Conservation (phyloP, 2,797 vertebrate species). For the Pampus argenteus region DNA sequence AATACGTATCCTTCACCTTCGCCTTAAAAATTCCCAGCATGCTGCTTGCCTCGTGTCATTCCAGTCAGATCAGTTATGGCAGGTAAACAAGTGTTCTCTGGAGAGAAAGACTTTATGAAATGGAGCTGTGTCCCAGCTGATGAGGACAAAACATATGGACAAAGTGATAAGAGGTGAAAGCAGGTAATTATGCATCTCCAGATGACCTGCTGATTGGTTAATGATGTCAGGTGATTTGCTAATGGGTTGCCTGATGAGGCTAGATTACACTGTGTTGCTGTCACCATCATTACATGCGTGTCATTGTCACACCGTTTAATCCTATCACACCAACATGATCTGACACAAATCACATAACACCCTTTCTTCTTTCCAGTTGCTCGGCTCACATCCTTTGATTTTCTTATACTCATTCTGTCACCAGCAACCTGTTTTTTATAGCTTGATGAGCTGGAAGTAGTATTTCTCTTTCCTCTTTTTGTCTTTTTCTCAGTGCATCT, state of each 20-base stretch:
- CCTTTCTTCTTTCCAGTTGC: conserved; percentile 21
- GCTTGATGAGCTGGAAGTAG: conserved; percentile 52
- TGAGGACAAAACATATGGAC: conserved; percentile 57
- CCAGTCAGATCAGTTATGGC: conserved; percentile 25
- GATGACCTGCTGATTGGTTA: conserved; percentile 75
- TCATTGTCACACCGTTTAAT: conserved; percentile 72
- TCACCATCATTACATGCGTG: conserved; percentile 62
- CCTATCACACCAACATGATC: conserved; percentile 57
- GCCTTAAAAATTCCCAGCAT: conserved; percentile 28
- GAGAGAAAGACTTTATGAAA: conserved; percentile 30
- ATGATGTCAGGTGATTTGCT: conserved; percentile 77
- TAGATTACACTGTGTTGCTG: conserved; percentile 51
- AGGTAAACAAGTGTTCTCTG: conserved; percentile 19
- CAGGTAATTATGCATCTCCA: conserved; percentile 58
- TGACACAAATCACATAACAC: conserved; percentile 62
- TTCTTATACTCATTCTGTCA: conserved; percentile 51
- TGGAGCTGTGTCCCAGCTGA: conserved; percentile 11
- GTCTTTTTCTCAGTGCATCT: conserved; percentile 21
- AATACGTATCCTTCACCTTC: conserved; percentile 23
- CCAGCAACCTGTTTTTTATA: conserved; percentile 43
- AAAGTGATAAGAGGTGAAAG: conserved; percentile 60
- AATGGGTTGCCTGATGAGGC: conserved; percentile 72
- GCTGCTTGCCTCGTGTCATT: conserved; percentile 16
- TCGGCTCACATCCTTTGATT: conserved; percentile 35
- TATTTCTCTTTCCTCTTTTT: conserved; percentile 20